Conservation (phyloP, 2,113 vertebrate species). For the Murina feae region DNA sequence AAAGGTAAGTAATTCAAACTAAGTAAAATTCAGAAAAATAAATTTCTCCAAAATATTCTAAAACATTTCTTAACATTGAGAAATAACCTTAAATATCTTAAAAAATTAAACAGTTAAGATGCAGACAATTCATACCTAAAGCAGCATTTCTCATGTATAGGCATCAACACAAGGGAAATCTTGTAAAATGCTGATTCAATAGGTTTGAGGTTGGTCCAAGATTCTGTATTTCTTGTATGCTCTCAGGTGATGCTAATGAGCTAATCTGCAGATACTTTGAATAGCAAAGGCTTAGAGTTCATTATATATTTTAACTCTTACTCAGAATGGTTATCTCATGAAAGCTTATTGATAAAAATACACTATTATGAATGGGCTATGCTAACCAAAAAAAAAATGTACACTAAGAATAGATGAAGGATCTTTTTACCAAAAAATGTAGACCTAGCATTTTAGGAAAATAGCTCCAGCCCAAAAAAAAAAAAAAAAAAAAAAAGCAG, state of each 20-base stretch:
- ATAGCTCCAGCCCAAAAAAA: not conserved
- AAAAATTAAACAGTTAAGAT: not conserved
- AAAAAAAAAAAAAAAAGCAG: not conserved
- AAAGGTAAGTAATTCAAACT: not conserved
- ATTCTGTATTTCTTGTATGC: not conserved
- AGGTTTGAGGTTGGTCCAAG: not conserved
- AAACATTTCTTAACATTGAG: not conserved
- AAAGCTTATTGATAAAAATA: not conserved
- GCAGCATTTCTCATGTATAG: not conserved
- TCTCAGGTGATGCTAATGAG: not conserved
- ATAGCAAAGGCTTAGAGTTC: not conserved
- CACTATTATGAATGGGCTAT: not conserved
- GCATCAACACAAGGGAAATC: not conserved
- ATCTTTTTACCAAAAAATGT: not conserved
- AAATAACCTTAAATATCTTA: not conserved
- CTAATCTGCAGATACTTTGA: not conserved
- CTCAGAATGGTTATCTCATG: not conserved
- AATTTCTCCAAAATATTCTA: not conserved
- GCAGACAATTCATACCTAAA: not conserved
- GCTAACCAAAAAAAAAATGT: slow-evolving; percentile 25
- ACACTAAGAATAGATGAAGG: not conserved
- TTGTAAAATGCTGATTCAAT: not conserved
- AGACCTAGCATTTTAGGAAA: slow-evolving; percentile 15
- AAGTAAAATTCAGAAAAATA: not conserved
- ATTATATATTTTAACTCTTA: not conserved